Conservation (phyloP, 2,888 invertebrate species). For the Chelonus formosanus region DNA sequence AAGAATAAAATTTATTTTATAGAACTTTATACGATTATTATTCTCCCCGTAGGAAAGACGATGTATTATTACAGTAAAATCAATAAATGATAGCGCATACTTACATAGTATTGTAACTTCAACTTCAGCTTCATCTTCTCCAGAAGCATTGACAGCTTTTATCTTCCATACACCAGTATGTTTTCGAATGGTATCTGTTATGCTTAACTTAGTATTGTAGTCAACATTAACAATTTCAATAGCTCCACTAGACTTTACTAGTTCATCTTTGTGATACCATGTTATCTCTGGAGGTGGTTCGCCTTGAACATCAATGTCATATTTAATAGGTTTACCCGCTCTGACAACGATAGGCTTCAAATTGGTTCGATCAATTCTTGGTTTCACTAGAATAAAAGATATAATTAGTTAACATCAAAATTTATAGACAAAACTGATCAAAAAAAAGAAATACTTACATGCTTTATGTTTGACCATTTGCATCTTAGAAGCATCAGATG, state of each 20-base stretch:
- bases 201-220: slow-evolving; percentile 87
- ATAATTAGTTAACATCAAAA: slow-evolving; percentile 17
- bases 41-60: too few species aligned
- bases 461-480: slow-evolving; percentile 89
- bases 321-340: slow-evolving; percentile 90
- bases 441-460: slow-evolving; percentile 70
- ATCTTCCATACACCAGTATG: slow-evolving; percentile 93
- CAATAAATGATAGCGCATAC: slow-evolving; percentile 41
- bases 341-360: slow-evolving; percentile 88
- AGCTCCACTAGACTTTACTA: slow-evolving; percentile 76
- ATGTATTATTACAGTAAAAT: too few species aligned
- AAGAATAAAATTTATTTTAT: too few species aligned
- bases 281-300: slow-evolving; percentile 94
- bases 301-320: slow-evolving; percentile 92
- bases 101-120: slow-evolving; percentile 87
- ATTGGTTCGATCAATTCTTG: slow-evolving; percentile 95
- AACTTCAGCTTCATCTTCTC: slow-evolving; percentile 91
- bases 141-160: slow-evolving; percentile 88
- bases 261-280: slow-evolving; percentile 87
- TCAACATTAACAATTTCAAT: slow-evolving; percentile 85
- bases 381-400: slow-evolving; percentile 78
- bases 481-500: slow-evolving; percentile 90
- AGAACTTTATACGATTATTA: too few species aligned
- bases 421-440: slow-evolving; percentile 4
- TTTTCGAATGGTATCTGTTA: slow-evolving; percentile 80